Evolutionary conservation across 2,113 vertebrate genomes (phyloP).

Genomic region (Sinocyclocheilus rhinocerous): DNA sequence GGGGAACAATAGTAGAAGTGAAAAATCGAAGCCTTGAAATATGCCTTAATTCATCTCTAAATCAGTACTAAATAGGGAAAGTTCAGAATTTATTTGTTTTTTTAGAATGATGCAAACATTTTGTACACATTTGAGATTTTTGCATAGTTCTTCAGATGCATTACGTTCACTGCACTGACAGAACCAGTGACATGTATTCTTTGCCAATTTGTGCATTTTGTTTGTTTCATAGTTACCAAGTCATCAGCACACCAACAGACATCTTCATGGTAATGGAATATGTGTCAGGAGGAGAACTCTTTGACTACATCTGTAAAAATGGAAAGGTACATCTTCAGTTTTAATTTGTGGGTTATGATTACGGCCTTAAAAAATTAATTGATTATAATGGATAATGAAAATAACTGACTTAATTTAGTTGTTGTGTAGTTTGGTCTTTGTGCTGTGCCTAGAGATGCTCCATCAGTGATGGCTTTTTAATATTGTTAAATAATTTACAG

Average conservation of each 20-base stretch:
- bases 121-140: background rate
- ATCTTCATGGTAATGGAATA: conserved; percentile 99
- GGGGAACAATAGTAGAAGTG: background rate
- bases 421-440: background rate
- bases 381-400: background rate
- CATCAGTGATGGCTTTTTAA: background rate
- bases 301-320: conserved; percentile 99
- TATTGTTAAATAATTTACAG: background rate
- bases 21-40: background rate
- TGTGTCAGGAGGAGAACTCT: conserved; percentile 97
- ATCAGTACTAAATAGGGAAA: background rate
- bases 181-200: background rate
- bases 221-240: conserved; percentile 86
- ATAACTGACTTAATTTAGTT: background rate
- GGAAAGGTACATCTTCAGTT: conserved; percentile 83
- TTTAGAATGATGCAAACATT: background rate
- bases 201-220: background rate
- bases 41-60: background rate
- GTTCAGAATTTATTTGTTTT: background rate
- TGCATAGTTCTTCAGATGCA: background rate
- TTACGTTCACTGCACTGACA: background rate
- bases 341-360: background rate
- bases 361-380: background rate
- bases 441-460: background rate
- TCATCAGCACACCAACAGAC: conserved; percentile 98